Percentiles rank a stretch among this genome's conserved stretches.
These are phyloP conservation scores for Eupithecia inturbata DNA, from an alignment of 2,888 invertebrate genomes.

Conservation along the genomic window DNA sequence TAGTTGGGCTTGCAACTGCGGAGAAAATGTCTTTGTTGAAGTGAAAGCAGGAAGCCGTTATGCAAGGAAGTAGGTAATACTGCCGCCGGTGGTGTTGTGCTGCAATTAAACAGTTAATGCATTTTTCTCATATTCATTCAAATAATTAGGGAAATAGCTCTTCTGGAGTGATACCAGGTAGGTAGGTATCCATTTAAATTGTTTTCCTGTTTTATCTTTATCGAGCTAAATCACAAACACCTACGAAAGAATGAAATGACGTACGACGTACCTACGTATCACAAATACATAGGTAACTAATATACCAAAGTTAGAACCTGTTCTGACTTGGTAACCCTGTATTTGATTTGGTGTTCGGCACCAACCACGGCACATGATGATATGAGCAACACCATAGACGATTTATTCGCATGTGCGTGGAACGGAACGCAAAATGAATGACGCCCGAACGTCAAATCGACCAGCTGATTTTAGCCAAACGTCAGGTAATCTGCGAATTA, in stretches of 20 bases:
- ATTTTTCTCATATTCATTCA: neutral
- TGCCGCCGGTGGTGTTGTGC: slow-evolving; percentile 52
- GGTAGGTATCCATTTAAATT: no score
- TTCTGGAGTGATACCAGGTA: no score
- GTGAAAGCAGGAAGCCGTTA: slow-evolving; percentile 79
- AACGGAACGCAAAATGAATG: slow-evolving; percentile 55
- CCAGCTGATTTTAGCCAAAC: slow-evolving; percentile 49
- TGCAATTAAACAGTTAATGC: slow-evolving; percentile 47
- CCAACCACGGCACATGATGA: neutral
- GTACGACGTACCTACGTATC: no score
- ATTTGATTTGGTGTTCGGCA: neutral
- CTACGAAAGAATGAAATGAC: no score
- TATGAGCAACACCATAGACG: neutral
- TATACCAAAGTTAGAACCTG: no score
- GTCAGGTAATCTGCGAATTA: slow-evolving; percentile 44
- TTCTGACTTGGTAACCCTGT: neutral
- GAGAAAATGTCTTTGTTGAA: slow-evolving; percentile 60
- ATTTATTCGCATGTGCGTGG: slow-evolving; percentile 30
- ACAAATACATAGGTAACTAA: no score
- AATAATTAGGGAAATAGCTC: neutral
- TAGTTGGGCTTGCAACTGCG: slow-evolving; percentile 13
- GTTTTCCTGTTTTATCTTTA: no score
- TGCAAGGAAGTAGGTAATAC: slow-evolving; percentile 53
- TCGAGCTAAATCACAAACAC: no score
- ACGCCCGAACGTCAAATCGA: slow-evolving; percentile 37